A percentile compares a stretch with the other conserved stretches of the same genome.
These are phyloP conservation scores for Tachyglossus aculeatus DNA, from an alignment of 2,797 vertebrate species.

Conservation along the genomic window DNA sequence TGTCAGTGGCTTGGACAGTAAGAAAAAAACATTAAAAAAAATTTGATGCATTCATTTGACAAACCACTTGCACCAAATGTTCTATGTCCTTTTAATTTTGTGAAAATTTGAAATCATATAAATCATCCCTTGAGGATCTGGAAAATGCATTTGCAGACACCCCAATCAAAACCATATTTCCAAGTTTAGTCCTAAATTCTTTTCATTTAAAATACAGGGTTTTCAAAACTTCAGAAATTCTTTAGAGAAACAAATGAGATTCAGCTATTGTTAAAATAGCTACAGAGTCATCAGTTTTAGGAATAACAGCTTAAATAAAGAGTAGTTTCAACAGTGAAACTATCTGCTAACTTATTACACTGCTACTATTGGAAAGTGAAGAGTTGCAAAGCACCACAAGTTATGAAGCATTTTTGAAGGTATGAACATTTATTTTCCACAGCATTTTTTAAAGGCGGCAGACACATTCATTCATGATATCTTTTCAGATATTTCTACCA, in stretches of 20 bases:
- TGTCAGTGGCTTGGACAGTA: not conserved
- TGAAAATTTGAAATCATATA: conserved; percentile 1
- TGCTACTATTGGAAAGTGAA: not conserved
- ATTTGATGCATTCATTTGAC: not conserved
- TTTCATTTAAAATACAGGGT: conserved; percentile 1
- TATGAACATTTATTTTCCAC: not conserved
- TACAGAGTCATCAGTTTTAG: not conserved
- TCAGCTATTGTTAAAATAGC: not conserved
- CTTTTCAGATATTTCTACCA: no score
- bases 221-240: not conserved
- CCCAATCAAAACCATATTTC: conserved; percentile 1
- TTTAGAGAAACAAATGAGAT: conserved; percentile 7
- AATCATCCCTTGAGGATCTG: not conserved
- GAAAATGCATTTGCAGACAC: conserved; percentile 4
- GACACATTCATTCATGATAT: no score
- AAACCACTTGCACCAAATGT: not conserved
- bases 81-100: not conserved
- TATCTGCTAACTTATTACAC: not conserved
- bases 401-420: not conserved
- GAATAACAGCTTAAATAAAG: not conserved
- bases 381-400: no score
- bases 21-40: not conserved
- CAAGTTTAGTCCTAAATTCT: not conserved
- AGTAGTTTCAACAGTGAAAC: not conserved
- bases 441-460: no score